Conservation (phyloP, 2,888 invertebrate genomes). For the Nomada fabriciana region DNA sequence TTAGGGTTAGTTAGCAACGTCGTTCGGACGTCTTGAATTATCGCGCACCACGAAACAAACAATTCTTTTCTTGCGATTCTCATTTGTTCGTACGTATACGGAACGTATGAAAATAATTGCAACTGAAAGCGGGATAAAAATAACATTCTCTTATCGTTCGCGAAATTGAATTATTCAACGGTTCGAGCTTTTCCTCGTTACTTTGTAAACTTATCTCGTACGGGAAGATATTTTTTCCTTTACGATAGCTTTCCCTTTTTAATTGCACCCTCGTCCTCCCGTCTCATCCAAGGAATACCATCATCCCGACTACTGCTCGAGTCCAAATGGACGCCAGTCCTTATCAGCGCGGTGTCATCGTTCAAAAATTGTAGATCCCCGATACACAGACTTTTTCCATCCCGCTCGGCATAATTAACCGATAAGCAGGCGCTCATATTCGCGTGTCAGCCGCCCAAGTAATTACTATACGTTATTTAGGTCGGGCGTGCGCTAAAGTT, state of each 20-base stretch:
- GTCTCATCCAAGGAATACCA: background rate
- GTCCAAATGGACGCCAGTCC: background rate
- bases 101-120: no score
- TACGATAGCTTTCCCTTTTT: background rate
- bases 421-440: constrained; percentile 50
- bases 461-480: constrained; percentile 53
- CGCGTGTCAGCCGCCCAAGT: constrained; percentile 41
- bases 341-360: constrained; percentile 39
- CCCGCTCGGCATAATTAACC: constrained; percentile 39
- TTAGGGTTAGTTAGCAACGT: no score
- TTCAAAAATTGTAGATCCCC: constrained; percentile 36
- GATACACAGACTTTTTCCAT: background rate
- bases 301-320: background rate
- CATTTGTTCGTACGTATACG: no score
- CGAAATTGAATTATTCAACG: no score
- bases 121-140: no score
- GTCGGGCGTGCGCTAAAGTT: constrained; percentile 47
- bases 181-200: no score
- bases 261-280: background rate
- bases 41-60: no score
- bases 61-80: no score
- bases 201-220: no score
- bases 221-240: no score
- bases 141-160: no score
- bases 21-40: no score